Conservation (phyloP, 2,113 vertebrate genomes). For the Tringa solitaria region DNA sequence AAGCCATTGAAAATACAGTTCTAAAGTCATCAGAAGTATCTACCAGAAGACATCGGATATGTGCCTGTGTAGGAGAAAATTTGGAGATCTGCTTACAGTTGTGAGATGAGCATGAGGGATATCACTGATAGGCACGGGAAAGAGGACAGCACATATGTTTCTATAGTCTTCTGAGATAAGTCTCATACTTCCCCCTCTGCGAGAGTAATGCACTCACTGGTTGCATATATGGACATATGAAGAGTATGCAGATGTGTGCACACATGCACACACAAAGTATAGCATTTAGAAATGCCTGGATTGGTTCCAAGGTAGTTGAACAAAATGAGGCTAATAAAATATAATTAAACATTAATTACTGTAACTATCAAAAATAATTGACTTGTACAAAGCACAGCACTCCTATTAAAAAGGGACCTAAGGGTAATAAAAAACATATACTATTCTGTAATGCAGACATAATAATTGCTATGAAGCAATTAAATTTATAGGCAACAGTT, state of each 20-base stretch:
- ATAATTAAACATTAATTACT: slow-evolving; percentile 80
- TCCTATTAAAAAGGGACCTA: slow-evolving; percentile 70
- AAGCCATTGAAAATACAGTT: neutral
- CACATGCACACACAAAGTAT: slow-evolving; percentile 24
- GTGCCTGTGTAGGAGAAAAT: neutral
- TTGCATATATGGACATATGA: neutral
- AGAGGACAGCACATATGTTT: neutral
- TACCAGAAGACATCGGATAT: neutral
- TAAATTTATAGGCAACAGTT: slow-evolving; percentile 71
- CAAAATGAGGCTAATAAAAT: slow-evolving; percentile 76
- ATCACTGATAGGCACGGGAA: slow-evolving; percentile 24
- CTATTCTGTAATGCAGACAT: slow-evolving; percentile 55
- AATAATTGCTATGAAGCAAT: slow-evolving; percentile 71
- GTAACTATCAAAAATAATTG: slow-evolving; percentile 78
- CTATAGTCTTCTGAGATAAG: neutral
- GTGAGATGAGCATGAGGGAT: neutral
- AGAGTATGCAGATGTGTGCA: slow-evolving; percentile 15
- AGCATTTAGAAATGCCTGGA: slow-evolving; percentile 58
- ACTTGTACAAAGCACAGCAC: slow-evolving; percentile 74
- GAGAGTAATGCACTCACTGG: slow-evolving; percentile 2
- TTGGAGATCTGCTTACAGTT: neutral
- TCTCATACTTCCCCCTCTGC: slow-evolving; percentile 4
- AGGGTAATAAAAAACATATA: slow-evolving; percentile 74
- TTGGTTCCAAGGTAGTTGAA: slow-evolving; percentile 63
- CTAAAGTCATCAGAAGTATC: neutral